Conservation (phyloP, 2,113 vertebrate species). For the Ariopsis seemanni region DNA sequence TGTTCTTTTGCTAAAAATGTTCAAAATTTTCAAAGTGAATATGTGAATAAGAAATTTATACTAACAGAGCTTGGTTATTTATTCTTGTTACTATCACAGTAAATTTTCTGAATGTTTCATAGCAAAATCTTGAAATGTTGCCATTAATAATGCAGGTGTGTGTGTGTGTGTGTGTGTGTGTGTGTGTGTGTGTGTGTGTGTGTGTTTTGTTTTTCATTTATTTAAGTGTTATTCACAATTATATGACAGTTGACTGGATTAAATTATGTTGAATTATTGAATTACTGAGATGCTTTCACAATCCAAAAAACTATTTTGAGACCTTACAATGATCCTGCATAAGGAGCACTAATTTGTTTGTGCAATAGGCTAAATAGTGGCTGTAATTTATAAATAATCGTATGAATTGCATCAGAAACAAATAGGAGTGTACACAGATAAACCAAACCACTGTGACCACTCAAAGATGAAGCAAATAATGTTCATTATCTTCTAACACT, state of each 20-base stretch:
- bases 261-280: not conserved
- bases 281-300: too few species aligned
- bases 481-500: too few species aligned
- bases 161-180: too few species aligned
- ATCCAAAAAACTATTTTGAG: too few species aligned
- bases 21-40: not conserved
- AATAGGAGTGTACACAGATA: too few species aligned
- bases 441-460: too few species aligned
- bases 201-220: not conserved
- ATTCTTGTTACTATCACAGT: not conserved
- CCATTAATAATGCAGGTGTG: not conserved
- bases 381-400: too few species aligned
- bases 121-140: not conserved
- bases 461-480: too few species aligned
- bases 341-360: too few species aligned
- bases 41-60: not conserved
- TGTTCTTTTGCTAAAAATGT: not conserved
- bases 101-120: not conserved
- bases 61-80: not conserved
- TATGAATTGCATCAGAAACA: too few species aligned
- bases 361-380: too few species aligned
- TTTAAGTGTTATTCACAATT: not conserved
- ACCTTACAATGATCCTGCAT: too few species aligned
- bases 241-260: not conserved
- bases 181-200: not conserved